phyloP scores from a whole-genome alignment of 2,888 invertebrate genomes.

The Ariolimax columbianus region DNA sequence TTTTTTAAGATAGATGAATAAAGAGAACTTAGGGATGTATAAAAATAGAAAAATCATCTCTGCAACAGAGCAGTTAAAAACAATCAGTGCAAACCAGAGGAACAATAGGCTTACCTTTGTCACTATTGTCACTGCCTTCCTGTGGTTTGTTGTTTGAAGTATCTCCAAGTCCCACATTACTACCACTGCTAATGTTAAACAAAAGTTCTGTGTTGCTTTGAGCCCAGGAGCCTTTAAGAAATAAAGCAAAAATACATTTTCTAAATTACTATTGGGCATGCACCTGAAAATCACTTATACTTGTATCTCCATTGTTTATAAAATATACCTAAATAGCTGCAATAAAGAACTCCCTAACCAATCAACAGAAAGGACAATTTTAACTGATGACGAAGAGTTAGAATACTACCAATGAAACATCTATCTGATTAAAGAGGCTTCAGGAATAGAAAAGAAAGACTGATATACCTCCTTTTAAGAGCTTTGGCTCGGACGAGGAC shows the following conservation, averaged over 20 bases:
- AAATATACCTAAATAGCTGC: too few species aligned
- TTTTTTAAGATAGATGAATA: background rate
- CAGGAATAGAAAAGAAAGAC: too few species aligned
- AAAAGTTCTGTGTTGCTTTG: conserved; percentile 42
- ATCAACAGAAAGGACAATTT: too few species aligned
- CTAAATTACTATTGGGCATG: too few species aligned
- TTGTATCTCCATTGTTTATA: too few species aligned
- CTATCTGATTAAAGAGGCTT: too few species aligned
- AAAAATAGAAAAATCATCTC: background rate
- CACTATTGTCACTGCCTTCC: conserved; percentile 32
- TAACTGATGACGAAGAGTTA: too few species aligned
- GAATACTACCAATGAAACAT: too few species aligned
- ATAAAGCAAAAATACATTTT: background rate
- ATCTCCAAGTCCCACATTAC: background rate
- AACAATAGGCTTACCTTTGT: conserved; percentile 29
- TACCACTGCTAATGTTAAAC: background rate
- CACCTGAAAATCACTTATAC: too few species aligned
- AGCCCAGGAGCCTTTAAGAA: conserved; percentile 40
- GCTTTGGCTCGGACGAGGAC: too few species aligned
- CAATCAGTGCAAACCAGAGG: background rate
- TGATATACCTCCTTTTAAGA: too few species aligned
- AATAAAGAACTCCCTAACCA: too few species aligned
- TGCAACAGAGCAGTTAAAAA: background rate
- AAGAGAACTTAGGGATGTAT: background rate
- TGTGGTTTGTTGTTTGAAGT: conserved; percentile 17